Evolutionary conservation across 2,113 vertebrate genomes (phyloP).

Genomic region (Jaculus jaculus): DNA sequence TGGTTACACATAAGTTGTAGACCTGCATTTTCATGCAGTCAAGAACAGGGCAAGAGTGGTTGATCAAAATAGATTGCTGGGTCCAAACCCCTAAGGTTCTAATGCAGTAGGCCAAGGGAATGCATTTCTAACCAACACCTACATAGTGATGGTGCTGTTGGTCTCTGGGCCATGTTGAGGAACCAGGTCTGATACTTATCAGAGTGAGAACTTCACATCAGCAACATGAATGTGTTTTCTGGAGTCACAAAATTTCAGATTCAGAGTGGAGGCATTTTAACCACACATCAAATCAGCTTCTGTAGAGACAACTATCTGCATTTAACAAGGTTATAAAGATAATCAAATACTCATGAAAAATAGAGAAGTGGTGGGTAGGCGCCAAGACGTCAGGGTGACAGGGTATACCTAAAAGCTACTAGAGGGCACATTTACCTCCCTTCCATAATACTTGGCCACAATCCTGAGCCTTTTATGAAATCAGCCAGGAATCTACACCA

Average conservation of each 20-base stretch:
- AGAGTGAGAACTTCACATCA: background rate
- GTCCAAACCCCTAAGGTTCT: background rate
- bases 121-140: background rate
- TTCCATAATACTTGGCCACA: background rate
- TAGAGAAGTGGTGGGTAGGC: background rate
- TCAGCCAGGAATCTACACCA: background rate
- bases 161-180: background rate
- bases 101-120: background rate
- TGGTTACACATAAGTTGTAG: background rate
- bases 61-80: background rate
- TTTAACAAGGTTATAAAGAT: background rate
- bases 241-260: background rate
- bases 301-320: background rate
- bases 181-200: background rate
- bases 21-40: background rate
- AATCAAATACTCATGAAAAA: background rate
- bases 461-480: background rate
- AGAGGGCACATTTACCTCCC: background rate
- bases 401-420: background rate
- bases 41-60: background rate
- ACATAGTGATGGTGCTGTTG: background rate
- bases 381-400: no score
- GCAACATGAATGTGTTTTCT: background rate
- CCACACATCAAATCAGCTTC: background rate
- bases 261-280: slow-evolving; percentile 1